These are phyloP conservation scores for Lordiphosa stackelbergi DNA, from an alignment of 1,140 invertebrate genomes.

Conservation along the genomic window DNA sequence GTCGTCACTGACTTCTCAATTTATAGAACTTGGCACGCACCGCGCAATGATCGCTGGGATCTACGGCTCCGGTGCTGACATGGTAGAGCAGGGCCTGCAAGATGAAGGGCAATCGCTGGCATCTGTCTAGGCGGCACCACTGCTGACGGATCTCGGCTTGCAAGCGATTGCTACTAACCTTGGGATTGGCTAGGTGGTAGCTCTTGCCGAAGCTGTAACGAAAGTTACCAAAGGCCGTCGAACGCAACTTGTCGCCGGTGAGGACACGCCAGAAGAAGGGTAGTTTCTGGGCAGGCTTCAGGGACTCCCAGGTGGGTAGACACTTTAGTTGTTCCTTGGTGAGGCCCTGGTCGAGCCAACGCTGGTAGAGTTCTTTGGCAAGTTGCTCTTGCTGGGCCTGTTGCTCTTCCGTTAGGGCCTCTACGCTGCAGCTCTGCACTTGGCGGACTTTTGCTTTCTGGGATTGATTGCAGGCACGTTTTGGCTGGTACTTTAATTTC, in stretches of 20 bases:
- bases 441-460: not conserved
- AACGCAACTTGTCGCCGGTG: constrained; percentile 19
- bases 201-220: constrained; percentile 3
- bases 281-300: constrained; percentile 28
- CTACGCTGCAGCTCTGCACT: not conserved
- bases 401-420: not conserved
- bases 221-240: constrained; percentile 49
- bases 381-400: constrained; percentile 1
- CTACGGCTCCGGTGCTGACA: constrained; percentile 27
- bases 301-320: constrained; percentile 6
- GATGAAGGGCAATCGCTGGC: constrained; percentile 43
- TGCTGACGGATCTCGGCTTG: not conserved
- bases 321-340: not conserved
- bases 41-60: constrained; percentile 43
- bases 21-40: constrained; percentile 36
- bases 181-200: not conserved
- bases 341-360: not conserved
- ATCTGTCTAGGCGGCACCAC: constrained; percentile 21
- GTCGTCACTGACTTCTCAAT: constrained; percentile 9
- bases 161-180: not conserved
- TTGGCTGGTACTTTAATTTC: not conserved
- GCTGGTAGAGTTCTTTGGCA: constrained; percentile 13
- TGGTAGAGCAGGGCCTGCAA: constrained; percentile 51
- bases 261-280: constrained; percentile 43
- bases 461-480: not conserved